Conservation (phyloP, 2,797 vertebrate species). For the Myotis daubentonii region DNA sequence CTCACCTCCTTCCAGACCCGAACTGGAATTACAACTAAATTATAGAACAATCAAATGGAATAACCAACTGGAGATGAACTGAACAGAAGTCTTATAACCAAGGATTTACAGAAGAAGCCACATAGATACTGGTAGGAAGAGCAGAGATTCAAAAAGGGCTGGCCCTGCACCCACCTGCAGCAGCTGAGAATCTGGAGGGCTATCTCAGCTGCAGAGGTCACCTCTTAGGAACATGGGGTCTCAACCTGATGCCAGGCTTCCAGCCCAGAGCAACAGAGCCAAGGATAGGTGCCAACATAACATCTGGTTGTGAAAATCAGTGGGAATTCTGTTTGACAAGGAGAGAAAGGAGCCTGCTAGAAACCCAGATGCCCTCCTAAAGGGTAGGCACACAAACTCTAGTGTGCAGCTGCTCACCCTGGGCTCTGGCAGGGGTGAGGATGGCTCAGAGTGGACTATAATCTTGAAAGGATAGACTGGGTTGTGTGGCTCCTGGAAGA, state of each 20-base stretch:
- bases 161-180: neutral
- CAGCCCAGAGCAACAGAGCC: neutral
- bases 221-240: neutral
- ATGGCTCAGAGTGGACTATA: neutral
- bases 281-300: neutral
- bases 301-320: neutral
- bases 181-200: neutral
- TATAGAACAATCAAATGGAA: neutral
- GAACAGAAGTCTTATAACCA: neutral
- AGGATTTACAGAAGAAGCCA: neutral
- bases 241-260: neutral
- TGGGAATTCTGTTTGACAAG: neutral
- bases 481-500: neutral
- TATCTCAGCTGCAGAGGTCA: neutral
- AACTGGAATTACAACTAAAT: neutral
- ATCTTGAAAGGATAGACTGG: neutral
- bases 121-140: neutral
- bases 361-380: neutral
- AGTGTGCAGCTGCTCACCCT: neutral
- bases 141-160: neutral
- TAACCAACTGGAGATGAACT: neutral
- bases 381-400: neutral
- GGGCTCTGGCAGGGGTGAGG: neutral
- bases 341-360: neutral
- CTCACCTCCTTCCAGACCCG: neutral